Evolutionary conservation across 1,140 invertebrate species (phyloP).

Genomic region (Cepaea nemoralis): DNA sequence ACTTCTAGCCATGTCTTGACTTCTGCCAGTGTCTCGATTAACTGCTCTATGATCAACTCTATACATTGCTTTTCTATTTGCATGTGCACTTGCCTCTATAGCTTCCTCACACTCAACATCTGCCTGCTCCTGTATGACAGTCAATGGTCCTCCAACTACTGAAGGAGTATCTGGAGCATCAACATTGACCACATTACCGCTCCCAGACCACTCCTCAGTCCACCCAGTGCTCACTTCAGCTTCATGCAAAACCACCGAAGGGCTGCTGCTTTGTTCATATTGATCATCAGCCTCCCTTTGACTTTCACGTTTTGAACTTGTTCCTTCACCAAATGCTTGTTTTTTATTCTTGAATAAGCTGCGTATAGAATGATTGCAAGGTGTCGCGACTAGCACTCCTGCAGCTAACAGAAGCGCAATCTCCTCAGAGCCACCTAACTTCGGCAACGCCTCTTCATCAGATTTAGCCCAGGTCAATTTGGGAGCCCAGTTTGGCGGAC

Average conservation of each 20-base stretch:
- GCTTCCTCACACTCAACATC: background rate
- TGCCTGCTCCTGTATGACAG: constrained; percentile 17
- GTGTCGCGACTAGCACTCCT: constrained; percentile 61
- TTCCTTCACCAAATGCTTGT: constrained; percentile 10
- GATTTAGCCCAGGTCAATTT: constrained; percentile 56
- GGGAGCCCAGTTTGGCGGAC: constrained; percentile 57
- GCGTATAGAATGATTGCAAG: constrained; percentile 54
- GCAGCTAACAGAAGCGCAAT: constrained; percentile 59
- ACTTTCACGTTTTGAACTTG: background rate
- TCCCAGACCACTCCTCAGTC: background rate
- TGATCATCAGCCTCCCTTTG: constrained; percentile 19
- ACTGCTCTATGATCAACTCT: background rate
- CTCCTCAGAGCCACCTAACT: constrained; percentile 53
- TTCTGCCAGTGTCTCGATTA: background rate
- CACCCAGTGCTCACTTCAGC: constrained; percentile 35
- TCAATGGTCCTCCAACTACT: background rate
- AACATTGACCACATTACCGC: background rate
- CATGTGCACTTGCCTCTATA: background rate
- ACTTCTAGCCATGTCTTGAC: background rate
- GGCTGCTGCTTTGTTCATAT: constrained; percentile 5
- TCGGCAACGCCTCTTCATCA: constrained; percentile 42
- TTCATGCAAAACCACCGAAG: constrained; percentile 29
- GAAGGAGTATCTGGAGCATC: background rate
- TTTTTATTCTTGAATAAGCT: constrained; percentile 31
- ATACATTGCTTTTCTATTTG: no score